These are phyloP conservation scores for Cerastis leucographa DNA, from an alignment of 2,888 invertebrate species.

Conservation along the genomic window DNA sequence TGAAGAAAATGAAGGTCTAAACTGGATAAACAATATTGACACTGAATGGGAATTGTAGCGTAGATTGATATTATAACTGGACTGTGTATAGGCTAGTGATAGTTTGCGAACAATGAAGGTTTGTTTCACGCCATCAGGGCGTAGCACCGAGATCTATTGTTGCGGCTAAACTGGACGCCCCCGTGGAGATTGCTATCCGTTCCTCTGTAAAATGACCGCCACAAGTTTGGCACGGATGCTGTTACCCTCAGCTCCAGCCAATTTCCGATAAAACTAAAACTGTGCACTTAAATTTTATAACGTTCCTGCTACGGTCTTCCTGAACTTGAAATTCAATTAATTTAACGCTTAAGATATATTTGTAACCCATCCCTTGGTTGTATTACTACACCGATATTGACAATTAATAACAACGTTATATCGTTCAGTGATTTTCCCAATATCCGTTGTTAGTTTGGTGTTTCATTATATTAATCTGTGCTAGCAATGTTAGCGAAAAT, in stretches of 20 bases:
- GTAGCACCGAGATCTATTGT: conserved; percentile 60
- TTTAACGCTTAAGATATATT: conserved; percentile 34
- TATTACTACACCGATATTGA: conserved; percentile 27
- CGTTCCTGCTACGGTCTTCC: conserved; percentile 17
- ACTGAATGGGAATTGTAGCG: background rate
- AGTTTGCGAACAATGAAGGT: conserved; percentile 62
- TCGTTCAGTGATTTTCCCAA: conserved; percentile 32
- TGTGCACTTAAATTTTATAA: conserved; percentile 55
- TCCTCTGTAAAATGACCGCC: conserved; percentile 55
- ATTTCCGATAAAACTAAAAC: conserved; percentile 60
- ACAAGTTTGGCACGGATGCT: conserved; percentile 49
- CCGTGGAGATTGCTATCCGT: conserved; percentile 60
- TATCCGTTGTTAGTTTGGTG: conserved; percentile 42
- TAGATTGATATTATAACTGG: conserved; percentile 44
- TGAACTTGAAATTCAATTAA: conserved; percentile 40
- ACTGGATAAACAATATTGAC: background rate
- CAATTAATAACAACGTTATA: conserved; percentile 29
- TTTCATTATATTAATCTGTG: conserved; percentile 23
- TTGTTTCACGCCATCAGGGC: conserved; percentile 61
- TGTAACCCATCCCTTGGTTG: conserved; percentile 26
- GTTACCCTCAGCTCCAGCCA: conserved; percentile 42
- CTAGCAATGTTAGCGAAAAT: conserved; percentile 2
- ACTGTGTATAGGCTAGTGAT: conserved; percentile 39
- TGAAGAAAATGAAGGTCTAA: conserved; percentile 4
- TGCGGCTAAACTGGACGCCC: conserved; percentile 55